Conservation (phyloP, 2,113 vertebrate genomes). For the Sander vitreus region DNA sequence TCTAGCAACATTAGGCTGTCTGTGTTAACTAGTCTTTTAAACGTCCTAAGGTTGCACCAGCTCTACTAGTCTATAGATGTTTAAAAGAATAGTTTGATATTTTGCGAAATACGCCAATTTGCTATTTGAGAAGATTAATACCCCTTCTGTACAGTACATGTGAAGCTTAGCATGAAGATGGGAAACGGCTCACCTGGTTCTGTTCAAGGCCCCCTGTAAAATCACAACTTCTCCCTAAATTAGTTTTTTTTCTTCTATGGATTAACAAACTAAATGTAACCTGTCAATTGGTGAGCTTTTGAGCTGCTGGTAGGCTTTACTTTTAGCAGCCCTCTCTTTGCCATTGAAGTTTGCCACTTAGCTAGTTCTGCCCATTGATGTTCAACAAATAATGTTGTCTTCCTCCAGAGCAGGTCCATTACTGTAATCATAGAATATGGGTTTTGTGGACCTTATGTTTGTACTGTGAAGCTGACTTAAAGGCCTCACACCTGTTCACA, state of each 20-base stretch:
- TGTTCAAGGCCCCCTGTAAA: background rate
- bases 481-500: slow-evolving; percentile 29
- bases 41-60: background rate
- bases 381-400: slow-evolving; percentile 15
- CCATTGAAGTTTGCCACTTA: background rate
- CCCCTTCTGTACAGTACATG: background rate
- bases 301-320: background rate
- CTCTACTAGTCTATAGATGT: background rate
- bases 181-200: background rate
- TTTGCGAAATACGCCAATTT: background rate
- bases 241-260: too few species aligned
- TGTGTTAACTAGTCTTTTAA: background rate
- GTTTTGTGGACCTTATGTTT: slow-evolving; percentile 31
- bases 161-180: background rate
- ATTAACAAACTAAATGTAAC: background rate
- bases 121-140: background rate
- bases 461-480: slow-evolving; percentile 1
- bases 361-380: background rate
- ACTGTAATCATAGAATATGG: background rate
- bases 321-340: background rate
- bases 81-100: background rate
- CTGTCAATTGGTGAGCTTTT: background rate
- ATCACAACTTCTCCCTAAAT: background rate
- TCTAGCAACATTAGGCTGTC: background rate
- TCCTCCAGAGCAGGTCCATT: background rate